Evolutionary conservation across 2,888 invertebrate genomes (phyloP).

Genomic region (Acanthosepion lycidas): DNA sequence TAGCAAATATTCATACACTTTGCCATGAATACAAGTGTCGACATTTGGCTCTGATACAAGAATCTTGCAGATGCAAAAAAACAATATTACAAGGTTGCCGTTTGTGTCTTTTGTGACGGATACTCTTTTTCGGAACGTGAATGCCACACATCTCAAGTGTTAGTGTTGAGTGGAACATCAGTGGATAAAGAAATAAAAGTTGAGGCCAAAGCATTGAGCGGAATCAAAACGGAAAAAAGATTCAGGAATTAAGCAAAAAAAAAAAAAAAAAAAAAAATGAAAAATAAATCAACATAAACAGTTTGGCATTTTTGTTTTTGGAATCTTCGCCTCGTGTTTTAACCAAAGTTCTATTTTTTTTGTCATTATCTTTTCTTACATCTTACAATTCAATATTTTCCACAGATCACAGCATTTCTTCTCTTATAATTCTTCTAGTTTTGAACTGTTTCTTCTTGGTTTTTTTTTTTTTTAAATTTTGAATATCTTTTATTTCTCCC

Average conservation of each 20-base stretch:
- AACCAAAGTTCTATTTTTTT: neutral
- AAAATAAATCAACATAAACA: neutral
- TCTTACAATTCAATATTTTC: neutral
- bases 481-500: neutral
- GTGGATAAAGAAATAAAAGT: neutral
- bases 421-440: neutral
- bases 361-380: neutral
- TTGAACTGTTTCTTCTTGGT: neutral
- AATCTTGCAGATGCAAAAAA: neutral
- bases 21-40: neutral
- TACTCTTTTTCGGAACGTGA: neutral
- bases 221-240: neutral
- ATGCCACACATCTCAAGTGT: neutral
- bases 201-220: neutral
- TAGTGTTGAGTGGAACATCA: neutral
- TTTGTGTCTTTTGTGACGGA: neutral
- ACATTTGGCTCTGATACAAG: neutral
- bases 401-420: neutral
- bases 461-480: neutral
- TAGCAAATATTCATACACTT: neutral
- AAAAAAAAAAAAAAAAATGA: neutral
- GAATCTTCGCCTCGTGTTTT: neutral
- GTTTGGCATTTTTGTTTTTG: neutral
- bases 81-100: neutral
- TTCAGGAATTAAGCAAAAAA: neutral